A percentile compares a stretch with the other conserved stretches of the same genome.
phyloP scores from a whole-genome alignment of 2,888 invertebrate genomes.

The Polyommatus iphigenia region DNA sequence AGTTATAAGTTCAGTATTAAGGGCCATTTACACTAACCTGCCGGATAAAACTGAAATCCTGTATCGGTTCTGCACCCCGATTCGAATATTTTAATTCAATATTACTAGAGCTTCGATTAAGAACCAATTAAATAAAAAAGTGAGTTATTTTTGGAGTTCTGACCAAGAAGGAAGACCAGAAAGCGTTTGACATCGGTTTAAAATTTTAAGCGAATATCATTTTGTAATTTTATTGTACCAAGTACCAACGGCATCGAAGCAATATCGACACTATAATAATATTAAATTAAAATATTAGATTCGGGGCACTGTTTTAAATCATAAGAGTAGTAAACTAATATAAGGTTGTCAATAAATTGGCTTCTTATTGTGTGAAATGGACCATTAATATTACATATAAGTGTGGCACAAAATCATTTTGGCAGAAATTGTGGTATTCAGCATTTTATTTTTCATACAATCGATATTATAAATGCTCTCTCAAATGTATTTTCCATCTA shows the following conservation, averaged over 20 bases:
- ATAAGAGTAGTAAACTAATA: slow-evolving; percentile 1
- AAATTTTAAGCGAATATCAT: no score
- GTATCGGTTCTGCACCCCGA: background rate
- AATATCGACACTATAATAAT: no score
- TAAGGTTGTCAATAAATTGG: background rate
- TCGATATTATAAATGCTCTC: slow-evolving; percentile 23
- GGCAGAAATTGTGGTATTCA: slow-evolving; percentile 22
- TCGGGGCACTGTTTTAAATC: background rate
- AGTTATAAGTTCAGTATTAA: slow-evolving; percentile 48
- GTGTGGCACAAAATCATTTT: slow-evolving; percentile 26
- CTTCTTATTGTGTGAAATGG: background rate
- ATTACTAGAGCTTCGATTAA: background rate
- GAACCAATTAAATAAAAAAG: no score
- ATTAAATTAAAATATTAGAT: background rate
- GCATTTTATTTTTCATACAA: slow-evolving; percentile 9
- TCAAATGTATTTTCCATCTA: background rate
- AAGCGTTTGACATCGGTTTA: no score
- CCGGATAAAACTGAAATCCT: background rate
- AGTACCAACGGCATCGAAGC: no score
- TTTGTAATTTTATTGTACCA: no score
- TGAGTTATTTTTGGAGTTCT: no score
- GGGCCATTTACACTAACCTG: slow-evolving; percentile 27
- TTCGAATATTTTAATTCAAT: background rate
- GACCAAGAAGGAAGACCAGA: no score
- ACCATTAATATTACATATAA: slow-evolving; percentile 17